Evolutionary conservation across 2,888 invertebrate species (phyloP).

Genomic region (Xiphydria camelus): DNA sequence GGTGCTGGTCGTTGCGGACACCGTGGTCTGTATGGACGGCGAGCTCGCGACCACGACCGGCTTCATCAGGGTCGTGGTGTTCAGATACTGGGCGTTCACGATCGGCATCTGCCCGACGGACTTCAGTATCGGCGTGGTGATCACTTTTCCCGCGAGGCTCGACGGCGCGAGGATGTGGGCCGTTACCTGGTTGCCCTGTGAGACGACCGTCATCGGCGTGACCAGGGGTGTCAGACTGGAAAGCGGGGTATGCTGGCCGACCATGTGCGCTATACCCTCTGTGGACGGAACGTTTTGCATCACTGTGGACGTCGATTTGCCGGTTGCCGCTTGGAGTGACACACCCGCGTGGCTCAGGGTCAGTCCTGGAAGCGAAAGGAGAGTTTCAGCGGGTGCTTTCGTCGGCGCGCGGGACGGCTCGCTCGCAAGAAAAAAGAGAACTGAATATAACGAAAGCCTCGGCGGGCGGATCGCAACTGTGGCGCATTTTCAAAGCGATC

Average conservation of each 20-base stretch:
- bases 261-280: slow-evolving; percentile 58
- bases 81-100: slow-evolving; percentile 71
- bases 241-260: slow-evolving; percentile 51
- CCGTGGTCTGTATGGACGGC: slow-evolving; percentile 43
- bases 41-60: slow-evolving; percentile 71
- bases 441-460: no score
- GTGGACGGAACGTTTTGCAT: slow-evolving; percentile 51
- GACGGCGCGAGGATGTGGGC: slow-evolving; percentile 68
- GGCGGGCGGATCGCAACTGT: slow-evolving; percentile 27
- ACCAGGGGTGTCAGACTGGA: slow-evolving; percentile 66
- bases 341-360: slow-evolving; percentile 59
- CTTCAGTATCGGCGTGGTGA: slow-evolving; percentile 62
- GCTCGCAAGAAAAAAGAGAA: no score
- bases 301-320: slow-evolving; percentile 43
- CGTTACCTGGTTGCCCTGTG: slow-evolving; percentile 62
- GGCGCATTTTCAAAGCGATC: slow-evolving; percentile 36
- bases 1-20: slow-evolving; percentile 45
- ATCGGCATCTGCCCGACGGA: slow-evolving; percentile 65
- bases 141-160: slow-evolving; percentile 70
- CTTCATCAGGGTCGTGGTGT: slow-evolving; percentile 67
- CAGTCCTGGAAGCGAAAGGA: slow-evolving; percentile 40
- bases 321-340: slow-evolving; percentile 53
- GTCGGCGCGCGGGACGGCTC: no score
- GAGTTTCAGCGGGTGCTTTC: no score
- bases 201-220: slow-evolving; percentile 64